Conservation (phyloP, 2,888 invertebrate species). For the Tribolium freemani region DNA sequence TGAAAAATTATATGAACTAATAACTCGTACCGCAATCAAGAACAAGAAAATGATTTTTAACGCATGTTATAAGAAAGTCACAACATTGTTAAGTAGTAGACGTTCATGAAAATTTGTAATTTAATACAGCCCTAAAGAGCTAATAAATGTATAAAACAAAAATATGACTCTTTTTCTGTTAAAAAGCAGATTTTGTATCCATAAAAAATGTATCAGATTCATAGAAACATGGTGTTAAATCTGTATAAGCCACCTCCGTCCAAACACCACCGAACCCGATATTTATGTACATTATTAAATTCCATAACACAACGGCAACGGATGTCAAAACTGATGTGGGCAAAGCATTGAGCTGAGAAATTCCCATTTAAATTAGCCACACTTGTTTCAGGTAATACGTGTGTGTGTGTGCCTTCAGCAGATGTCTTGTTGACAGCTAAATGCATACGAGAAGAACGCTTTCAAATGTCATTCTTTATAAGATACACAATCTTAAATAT, state of each 20-base stretch:
- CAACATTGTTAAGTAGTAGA: no score
- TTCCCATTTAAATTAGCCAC: constrained; percentile 64
- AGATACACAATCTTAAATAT: constrained; percentile 60
- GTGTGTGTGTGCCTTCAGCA: constrained; percentile 47
- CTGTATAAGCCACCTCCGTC: constrained; percentile 9
- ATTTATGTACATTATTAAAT: constrained; percentile 56
- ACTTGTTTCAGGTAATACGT: constrained; percentile 64
- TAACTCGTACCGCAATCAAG: no score
- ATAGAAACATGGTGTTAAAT: constrained; percentile 7
- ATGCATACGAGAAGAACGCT: constrained; percentile 50
- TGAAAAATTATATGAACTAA: no score
- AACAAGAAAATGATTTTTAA: no score
- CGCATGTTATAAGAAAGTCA: no score
- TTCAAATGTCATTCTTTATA: constrained; percentile 58
- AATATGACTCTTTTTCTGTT: no score
- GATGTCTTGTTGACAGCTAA: constrained; percentile 61
- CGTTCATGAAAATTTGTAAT: no score
- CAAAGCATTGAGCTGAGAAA: constrained; percentile 49
- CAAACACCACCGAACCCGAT: constrained; percentile 39
- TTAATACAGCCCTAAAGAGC: no score
- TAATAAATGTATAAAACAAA: no score
- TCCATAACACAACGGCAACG: constrained; percentile 54
- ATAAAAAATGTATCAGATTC: constrained; percentile 26
- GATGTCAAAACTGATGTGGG: constrained; percentile 59
- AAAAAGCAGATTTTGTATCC: background rate